These are phyloP conservation scores for Laothoe populi DNA, from an alignment of 2,888 invertebrate genomes.

Conservation along the genomic window DNA sequence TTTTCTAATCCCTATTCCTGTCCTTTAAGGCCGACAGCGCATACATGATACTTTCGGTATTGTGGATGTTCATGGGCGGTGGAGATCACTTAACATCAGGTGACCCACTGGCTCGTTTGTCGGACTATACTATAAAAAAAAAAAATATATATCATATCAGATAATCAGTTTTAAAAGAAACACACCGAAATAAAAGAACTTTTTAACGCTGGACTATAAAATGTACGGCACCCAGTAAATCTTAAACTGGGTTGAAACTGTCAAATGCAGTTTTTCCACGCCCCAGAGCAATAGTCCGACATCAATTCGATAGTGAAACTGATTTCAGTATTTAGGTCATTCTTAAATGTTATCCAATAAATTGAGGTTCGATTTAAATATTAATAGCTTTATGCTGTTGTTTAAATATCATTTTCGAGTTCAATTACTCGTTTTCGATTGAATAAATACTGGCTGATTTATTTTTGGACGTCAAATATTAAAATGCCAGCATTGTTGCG, in stretches of 20 bases:
- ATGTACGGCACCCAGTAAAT: constrained; percentile 2
- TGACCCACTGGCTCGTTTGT: too few species aligned
- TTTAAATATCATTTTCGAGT: neutral
- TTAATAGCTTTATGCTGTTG: neutral
- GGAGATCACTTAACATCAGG: too few species aligned
- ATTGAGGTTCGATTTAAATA: neutral
- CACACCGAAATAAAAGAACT: too few species aligned
- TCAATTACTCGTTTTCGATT: neutral
- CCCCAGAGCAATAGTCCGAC: neutral
- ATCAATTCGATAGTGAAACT: constrained; percentile 1
- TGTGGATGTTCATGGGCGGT: too few species aligned
- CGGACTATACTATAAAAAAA: too few species aligned
- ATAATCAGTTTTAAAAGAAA: neutral
- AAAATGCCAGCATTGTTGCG: too few species aligned
- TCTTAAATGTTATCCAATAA: constrained; percentile 3
- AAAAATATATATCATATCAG: too few species aligned
- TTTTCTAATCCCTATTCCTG: too few species aligned
- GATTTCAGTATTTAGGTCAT: constrained; percentile 8
- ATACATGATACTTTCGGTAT: too few species aligned
- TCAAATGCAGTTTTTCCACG: constrained; percentile 18
- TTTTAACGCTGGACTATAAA: too few species aligned
- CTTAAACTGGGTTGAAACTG: constrained; percentile 15
- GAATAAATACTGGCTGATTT: neutral
- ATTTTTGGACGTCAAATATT: too few species aligned
- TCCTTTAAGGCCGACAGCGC: too few species aligned